These are phyloP conservation scores for Papilio helenus DNA, from an alignment of 1,140 invertebrate species.

Conservation along the genomic window DNA sequence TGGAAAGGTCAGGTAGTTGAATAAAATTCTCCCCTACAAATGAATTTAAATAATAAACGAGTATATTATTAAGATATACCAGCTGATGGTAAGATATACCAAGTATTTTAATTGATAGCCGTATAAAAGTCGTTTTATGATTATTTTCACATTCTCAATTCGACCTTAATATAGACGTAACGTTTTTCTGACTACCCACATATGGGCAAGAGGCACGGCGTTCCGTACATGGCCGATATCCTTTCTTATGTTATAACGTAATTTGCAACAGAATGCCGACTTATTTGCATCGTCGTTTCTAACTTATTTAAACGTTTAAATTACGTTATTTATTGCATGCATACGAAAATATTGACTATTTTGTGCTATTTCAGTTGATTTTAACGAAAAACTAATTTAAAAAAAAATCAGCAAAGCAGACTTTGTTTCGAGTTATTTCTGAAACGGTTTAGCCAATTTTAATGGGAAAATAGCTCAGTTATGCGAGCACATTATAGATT, in stretches of 20 bases:
- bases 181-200: slow-evolving; percentile 27
- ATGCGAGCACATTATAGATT: too few species aligned
- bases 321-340: slow-evolving; percentile 18
- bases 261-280: slow-evolving; percentile 27
- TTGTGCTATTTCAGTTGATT: not conserved
- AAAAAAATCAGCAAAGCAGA: not conserved
- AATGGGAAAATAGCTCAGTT: too few species aligned
- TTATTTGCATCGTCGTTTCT: not conserved
- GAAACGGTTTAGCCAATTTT: too few species aligned
- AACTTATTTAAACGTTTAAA: slow-evolving; percentile 17
- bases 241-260: slow-evolving; percentile 28
- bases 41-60: slow-evolving; percentile 28
- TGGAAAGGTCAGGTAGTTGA: not conserved
- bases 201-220: not conserved
- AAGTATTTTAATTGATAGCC: slow-evolving; percentile 20
- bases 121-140: slow-evolving; percentile 28
- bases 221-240: slow-evolving; percentile 12
- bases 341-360: not conserved
- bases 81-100: not conserved
- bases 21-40: not conserved
- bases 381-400: not conserved
- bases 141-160: slow-evolving; percentile 18
- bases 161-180: slow-evolving; percentile 23
- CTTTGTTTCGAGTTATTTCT: too few species aligned
- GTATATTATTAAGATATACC: slow-evolving; percentile 13